phyloP scores from a whole-genome alignment of 2,888 invertebrate genomes.

The Gymnocheta viridis region DNA sequence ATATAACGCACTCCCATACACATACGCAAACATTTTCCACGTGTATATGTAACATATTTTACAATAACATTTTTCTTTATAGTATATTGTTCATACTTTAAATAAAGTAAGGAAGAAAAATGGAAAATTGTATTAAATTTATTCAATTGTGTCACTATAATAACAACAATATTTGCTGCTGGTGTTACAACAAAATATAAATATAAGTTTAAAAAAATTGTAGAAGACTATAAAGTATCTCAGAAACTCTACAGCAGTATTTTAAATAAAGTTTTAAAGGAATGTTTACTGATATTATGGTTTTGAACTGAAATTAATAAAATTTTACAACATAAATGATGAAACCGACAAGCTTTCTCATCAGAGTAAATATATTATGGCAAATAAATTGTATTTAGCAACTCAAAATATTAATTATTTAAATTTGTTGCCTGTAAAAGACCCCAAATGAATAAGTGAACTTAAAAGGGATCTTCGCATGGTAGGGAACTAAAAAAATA shows the following conservation, averaged over 20 bases:
- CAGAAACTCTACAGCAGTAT: neutral
- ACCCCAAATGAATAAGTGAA: neutral
- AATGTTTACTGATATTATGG: neutral
- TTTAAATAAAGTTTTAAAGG: neutral
- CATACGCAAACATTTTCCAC: neutral
- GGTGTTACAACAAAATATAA: conserved; percentile 38
- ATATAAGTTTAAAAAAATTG: neutral
- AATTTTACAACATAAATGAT: too few relatives aligned
- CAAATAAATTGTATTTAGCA: too few relatives aligned
- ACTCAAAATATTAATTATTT: neutral
- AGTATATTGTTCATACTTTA: conserved; percentile 30
- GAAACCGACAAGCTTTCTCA: too few relatives aligned
- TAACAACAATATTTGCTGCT: conserved; percentile 67
- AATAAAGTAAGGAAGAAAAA: conserved; percentile 20
- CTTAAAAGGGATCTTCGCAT: neutral
- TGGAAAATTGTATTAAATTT: conserved; percentile 65
- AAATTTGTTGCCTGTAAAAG: neutral
- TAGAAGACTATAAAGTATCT: neutral
- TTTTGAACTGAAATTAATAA: neutral
- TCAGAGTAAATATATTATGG: too few relatives aligned
- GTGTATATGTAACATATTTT: conserved; percentile 44
- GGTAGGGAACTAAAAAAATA: neutral
- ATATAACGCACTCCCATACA: neutral
- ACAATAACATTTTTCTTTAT: conserved; percentile 44
- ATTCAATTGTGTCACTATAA: conserved; percentile 69